Evolutionary conservation across 2,797 vertebrate species (phyloP), one percentile per base, ranked within the genome.

Genomic region (Otolemur crassicaudatus): DNA sequence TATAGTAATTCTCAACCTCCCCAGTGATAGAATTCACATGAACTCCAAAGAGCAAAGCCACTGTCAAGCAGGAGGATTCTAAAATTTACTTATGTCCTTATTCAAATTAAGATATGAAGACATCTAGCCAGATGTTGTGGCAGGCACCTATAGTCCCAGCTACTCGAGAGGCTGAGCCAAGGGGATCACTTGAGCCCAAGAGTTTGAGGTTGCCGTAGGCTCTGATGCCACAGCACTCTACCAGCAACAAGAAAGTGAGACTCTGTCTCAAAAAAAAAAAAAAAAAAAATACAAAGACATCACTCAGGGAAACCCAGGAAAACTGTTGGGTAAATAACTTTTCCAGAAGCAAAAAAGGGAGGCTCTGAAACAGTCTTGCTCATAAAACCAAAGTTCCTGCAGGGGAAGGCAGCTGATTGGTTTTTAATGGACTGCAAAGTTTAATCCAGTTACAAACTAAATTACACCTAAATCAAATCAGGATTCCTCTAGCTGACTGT

Each of bases 321-420:
- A 81, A 92, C 94, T 94, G 31, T 72, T 94, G 94, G 89, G 69
- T 97, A 97, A 97, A 94, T 91, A 89, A 96, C 27, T 96, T 93
- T 91, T 97, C 40, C 73, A 76, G 67, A 91, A 65, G 14, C 10
- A 49, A 96, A 53, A n/a, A 34, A 53, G 17, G 1, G 0, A 1
- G 17, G 17, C 80, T 96, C 89, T 97, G 80, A 97, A 97, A 60
- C 83, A 37, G 76, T 97, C 80, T 87, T 84, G 56, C 65, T 97
- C 96, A 95, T 98, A 96, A 98, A 96, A 96, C 60, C 88, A 97
- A 97, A 97, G 97, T 90, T 97, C 29, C 96, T 96, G 29, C 72
- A 96, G 98, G 96, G 86, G 60, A 94, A 88, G 67, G 89, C 81
- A 94, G 29, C 84, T 95, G 94, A 89, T 90, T 88, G 61, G 91